Base-by-base conservation (phyloP, 1,140 invertebrate species). In the Catajapyx aquilonaris region DNA sequence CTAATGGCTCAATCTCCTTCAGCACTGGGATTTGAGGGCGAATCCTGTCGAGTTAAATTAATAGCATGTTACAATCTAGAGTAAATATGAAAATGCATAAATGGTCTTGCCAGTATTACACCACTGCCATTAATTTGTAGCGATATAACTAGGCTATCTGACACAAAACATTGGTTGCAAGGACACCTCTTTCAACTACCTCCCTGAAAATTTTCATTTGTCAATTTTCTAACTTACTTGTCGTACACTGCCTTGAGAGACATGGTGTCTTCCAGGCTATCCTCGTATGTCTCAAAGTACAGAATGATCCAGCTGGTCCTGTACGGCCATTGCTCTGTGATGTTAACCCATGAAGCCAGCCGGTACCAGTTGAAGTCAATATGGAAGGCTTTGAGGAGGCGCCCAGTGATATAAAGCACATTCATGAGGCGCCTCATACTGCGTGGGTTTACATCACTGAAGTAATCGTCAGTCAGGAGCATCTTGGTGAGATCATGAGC, bases 351-450 rank as follows among this genome's bases (percentile, higher is more conserved):
- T 35, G 81, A 85, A 35, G 87, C 85, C 43, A 96, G 62, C 45
- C 90, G 79, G 58, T 94, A 88, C 93, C 93, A 98, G 57, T 90
- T 94, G 58, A 98, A 97, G 53, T 97, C 93, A 43, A 98, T 87
- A 60, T 94, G 87, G 66, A 96, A 96, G 48, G 93, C 86, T 67
- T 96, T 88, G 41, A 98, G 60, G 40, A 98, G 65, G 31, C 93
- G 76, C 38, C 90, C 85, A 41, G 87, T 94, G 15, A 96, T 76
- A 49, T 94, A 93, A 31, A 97, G 77, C 42, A 96, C 91, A 57
- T 97, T 97, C 81, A 97, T 90, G 5, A 97, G 66, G 36, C 91
- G 65, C 37, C 87, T 65, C 86, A 98, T 91, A 48, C 85, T 94
- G 28, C 88, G 64, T 0, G 91, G 93, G 66, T 95, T 97, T 20